Conservation (phyloP, 64 coral and sea anemone species). For the Platygyra sinensis region DNA sequence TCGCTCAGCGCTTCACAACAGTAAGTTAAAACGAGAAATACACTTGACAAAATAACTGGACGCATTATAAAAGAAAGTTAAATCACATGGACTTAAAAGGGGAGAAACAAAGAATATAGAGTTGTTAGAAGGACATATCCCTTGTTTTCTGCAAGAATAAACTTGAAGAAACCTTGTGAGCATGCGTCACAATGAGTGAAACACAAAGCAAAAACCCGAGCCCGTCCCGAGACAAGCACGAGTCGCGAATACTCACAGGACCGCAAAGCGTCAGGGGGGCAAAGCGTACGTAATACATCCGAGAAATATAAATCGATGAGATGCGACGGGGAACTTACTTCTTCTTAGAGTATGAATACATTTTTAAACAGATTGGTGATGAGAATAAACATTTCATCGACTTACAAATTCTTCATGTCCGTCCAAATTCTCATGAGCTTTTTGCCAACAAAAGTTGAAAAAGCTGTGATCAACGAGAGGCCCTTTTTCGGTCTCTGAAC, state of each 20-base stretch:
- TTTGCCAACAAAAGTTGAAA: too few species aligned
- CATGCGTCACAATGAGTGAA: neutral
- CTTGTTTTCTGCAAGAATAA: slow-evolving; percentile 14
- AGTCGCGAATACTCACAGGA: neutral
- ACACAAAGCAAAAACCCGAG: neutral
- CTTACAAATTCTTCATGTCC: too few species aligned
- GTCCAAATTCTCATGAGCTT: too few species aligned
- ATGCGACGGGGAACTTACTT: too few species aligned
- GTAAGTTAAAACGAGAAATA: neutral
- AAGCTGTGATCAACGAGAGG: too few species aligned
- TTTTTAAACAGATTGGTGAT: too few species aligned
- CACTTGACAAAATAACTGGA: neutral
- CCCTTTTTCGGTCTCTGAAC: too few species aligned
- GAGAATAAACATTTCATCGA: too few species aligned
- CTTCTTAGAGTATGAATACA: too few species aligned
- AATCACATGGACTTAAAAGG: neutral
- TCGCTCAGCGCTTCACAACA: neutral
- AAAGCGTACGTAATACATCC: too few species aligned
- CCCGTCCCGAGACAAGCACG: too few species aligned
- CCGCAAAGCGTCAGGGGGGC: neutral
- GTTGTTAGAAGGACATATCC: neutral
- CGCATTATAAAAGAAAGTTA: neutral
- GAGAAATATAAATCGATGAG: too few species aligned
- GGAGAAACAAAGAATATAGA: neutral
- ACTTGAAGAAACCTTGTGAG: neutral